phyloP scores from a whole-genome alignment of 2,797 vertebrate genomes.

The Psittacula derbiana region DNA sequence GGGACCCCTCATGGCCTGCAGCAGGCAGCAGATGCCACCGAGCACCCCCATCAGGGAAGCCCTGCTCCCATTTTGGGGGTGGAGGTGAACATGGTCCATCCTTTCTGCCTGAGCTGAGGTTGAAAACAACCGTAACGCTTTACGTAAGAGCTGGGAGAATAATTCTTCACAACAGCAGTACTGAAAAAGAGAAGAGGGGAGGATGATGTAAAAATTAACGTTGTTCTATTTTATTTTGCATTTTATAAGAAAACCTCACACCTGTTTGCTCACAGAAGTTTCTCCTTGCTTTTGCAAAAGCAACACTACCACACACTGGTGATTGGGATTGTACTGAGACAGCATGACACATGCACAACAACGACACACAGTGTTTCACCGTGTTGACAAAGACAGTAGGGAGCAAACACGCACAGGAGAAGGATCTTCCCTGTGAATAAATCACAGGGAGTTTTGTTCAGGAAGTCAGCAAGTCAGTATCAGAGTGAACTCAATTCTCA shows the following conservation, averaged over 20 bases:
- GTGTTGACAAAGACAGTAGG: background rate
- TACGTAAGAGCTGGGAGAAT: background rate
- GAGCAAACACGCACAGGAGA: background rate
- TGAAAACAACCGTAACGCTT: background rate
- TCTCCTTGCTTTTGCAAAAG: background rate
- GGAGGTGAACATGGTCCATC: background rate
- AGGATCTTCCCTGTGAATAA: background rate
- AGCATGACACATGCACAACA: background rate
- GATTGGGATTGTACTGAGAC: background rate
- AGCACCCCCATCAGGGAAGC: background rate
- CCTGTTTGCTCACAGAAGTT: background rate
- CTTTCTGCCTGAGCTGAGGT: background rate
- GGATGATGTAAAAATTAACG: background rate
- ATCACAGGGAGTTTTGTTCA: background rate
- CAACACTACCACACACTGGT: background rate
- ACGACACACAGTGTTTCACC: background rate
- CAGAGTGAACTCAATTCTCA: background rate
- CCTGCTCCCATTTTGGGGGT: background rate
- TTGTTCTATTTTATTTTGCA: background rate
- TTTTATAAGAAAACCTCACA: background rate
- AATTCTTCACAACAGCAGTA: background rate
- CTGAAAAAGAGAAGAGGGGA: background rate
- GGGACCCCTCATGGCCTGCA: accelerated
- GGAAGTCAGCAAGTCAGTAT: background rate
- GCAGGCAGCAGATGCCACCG: background rate